Evolutionary conservation across 2,888 invertebrate genomes (phyloP).

Genomic region (Girardia tigrina): DNA sequence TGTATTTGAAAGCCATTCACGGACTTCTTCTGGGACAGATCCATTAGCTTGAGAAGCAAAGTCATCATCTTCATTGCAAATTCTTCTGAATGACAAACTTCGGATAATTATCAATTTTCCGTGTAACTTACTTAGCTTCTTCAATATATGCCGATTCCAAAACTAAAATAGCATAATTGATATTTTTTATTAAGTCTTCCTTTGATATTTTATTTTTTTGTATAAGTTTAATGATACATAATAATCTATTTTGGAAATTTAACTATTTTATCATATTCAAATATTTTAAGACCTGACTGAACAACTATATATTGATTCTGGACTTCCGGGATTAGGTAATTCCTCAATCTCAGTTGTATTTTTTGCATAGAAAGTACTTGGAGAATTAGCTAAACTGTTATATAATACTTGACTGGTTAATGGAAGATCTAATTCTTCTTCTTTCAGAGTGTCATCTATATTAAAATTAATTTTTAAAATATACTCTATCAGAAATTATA

Average conservation of each 20-base stretch:
- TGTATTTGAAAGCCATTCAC: slow-evolving; percentile 88
- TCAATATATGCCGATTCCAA: slow-evolving; percentile 81
- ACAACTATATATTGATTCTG: slow-evolving; percentile 18
- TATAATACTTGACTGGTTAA: slow-evolving; percentile 23
- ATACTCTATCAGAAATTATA: not conserved
- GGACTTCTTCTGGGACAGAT: slow-evolving; percentile 82
- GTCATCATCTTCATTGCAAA: slow-evolving; percentile 63
- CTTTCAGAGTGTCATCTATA: too few species aligned
- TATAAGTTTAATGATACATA: slow-evolving; percentile 72
- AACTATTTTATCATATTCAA: too few species aligned
- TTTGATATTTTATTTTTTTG: slow-evolving; percentile 67
- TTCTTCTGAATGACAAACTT: slow-evolving; percentile 41
- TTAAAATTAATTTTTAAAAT: not conserved
- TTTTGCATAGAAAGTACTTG: slow-evolving; percentile 1
- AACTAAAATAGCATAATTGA: slow-evolving; percentile 79
- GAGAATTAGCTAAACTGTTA: slow-evolving; percentile 13
- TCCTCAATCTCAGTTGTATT: not conserved
- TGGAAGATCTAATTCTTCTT: slow-evolving; percentile 17
- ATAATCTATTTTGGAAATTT: slow-evolving; percentile 57
- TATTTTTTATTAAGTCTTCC: slow-evolving; percentile 74
- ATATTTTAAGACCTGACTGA: not conserved
- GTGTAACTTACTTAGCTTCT: slow-evolving; percentile 66
- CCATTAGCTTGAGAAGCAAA: slow-evolving; percentile 86
- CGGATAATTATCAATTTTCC: not conserved
- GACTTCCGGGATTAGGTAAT: not conserved